These are phyloP conservation scores for Griposia aprilina DNA, from an alignment of 2,888 invertebrate species.

Conservation along the genomic window DNA sequence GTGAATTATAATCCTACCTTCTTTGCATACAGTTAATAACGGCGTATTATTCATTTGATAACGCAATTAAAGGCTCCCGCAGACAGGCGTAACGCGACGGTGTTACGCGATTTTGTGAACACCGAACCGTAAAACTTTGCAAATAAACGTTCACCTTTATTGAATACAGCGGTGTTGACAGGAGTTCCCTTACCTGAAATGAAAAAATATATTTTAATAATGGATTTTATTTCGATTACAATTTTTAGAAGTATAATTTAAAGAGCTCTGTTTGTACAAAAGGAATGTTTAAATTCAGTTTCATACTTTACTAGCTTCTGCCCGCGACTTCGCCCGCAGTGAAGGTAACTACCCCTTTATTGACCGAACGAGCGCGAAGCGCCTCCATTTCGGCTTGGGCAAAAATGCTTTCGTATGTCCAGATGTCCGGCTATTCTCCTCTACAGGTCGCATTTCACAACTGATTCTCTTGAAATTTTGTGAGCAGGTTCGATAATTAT, in stretches of 20 bases:
- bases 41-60: constrained; percentile 1
- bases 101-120: constrained; percentile 15
- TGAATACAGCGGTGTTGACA: constrained; percentile 35
- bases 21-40: neutral
- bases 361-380: too few species aligned
- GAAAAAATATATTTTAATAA: constrained; percentile 39
- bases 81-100: too few species aligned
- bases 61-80: neutral
- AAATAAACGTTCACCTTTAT: constrained; percentile 63
- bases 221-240: constrained; percentile 11
- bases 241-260: neutral
- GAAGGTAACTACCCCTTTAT: too few species aligned
- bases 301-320: neutral
- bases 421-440: too few species aligned
- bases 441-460: too few species aligned
- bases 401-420: too few species aligned
- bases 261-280: neutral
- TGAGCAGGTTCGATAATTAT: too few species aligned
- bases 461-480: too few species aligned
- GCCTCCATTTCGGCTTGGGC: too few species aligned
- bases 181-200: constrained; percentile 62
- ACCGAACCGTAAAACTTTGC: constrained; percentile 45
- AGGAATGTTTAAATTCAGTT: constrained; percentile 1
- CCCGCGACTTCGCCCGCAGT: too few species aligned
- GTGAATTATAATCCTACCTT: too few species aligned